Percentiles rank a stretch among this genome's conserved stretches.
Evolutionary conservation across 2,888 invertebrate species (phyloP).

Genomic region (Pollenia labialis): DNA sequence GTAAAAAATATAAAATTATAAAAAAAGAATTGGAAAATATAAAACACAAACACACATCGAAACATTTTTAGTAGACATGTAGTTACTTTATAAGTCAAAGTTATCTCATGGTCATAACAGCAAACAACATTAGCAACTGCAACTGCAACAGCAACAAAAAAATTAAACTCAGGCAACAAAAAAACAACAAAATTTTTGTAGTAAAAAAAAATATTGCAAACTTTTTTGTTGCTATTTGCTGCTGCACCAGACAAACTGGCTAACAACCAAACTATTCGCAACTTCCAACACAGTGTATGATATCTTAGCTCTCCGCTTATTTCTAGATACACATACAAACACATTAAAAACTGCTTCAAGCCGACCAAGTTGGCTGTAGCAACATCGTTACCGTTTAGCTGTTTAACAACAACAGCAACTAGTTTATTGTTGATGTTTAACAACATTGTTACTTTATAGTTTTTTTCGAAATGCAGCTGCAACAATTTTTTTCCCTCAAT

Average conservation of each 20-base stretch:
- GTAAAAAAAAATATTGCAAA: constrained; percentile 28
- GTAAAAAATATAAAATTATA: constrained; percentile 44
- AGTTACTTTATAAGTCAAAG: constrained; percentile 74
- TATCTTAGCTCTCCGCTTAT: constrained; percentile 10
- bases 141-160: constrained; percentile 26
- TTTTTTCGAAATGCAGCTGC: constrained; percentile 61
- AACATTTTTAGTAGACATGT: constrained; percentile 59
- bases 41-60: constrained; percentile 43
- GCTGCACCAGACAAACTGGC: constrained; percentile 71
- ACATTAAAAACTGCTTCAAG: constrained; percentile 44
- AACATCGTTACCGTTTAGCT: constrained; percentile 16
- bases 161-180: constrained; percentile 65
- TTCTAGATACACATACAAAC: background rate
- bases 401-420: constrained; percentile 57
- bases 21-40: constrained; percentile 40
- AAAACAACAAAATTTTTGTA: constrained; percentile 74
- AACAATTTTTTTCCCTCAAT: constrained; percentile 51
- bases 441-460: constrained; percentile 62
- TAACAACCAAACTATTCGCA: constrained; percentile 72
- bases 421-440: constrained; percentile 69
- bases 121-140: constrained; percentile 61
- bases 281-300: constrained; percentile 56
- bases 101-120: constrained; percentile 74
- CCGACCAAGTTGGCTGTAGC: constrained; percentile 40
- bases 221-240: constrained; percentile 16